These are phyloP conservation scores for Tenthredo distinguenda DNA, from an alignment of 2,888 invertebrate species.

Conservation along the genomic window DNA sequence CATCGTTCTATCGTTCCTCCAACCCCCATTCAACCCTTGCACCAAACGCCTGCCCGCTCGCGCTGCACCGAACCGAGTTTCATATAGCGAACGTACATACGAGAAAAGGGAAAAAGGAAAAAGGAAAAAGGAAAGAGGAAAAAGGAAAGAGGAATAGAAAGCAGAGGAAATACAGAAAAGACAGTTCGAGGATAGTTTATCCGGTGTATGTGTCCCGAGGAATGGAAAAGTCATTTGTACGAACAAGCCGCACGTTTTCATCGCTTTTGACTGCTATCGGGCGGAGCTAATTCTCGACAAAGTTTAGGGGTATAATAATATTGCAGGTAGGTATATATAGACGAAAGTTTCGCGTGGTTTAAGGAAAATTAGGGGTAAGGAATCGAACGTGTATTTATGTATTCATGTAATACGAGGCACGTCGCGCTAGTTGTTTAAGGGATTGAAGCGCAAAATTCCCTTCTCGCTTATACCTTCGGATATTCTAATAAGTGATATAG, in stretches of 20 bases:
- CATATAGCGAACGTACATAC: constrained; percentile 19
- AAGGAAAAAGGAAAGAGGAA: neutral
- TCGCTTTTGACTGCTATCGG: constrained; percentile 35
- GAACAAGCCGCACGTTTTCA: constrained; percentile 33
- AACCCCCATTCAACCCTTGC: constrained; percentile 21
- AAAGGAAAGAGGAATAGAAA: neutral
- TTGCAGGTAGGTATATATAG: neutral
- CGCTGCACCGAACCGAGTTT: constrained; percentile 5
- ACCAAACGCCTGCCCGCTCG: constrained; percentile 14
- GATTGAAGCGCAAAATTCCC: constrained; percentile 41
- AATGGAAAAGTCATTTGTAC: constrained; percentile 47
- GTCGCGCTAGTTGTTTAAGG: constrained; percentile 46
- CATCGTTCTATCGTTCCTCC: constrained; percentile 38
- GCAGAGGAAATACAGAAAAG: constrained; percentile 37
- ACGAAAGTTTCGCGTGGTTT: neutral
- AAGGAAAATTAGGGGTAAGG: constrained; percentile 25
- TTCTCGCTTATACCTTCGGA: constrained; percentile 32
- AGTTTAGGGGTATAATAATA: constrained; percentile 2
- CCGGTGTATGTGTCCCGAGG: constrained; percentile 37
- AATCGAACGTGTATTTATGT: constrained; percentile 41
- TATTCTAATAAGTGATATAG: constrained; percentile 37
- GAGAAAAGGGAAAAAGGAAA: neutral
- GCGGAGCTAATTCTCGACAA: neutral
- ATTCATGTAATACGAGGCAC: constrained; percentile 47
- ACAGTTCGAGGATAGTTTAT: constrained; percentile 48